Evolutionary conservation across 2,113 vertebrate genomes (phyloP).

Genomic region (Crotalus horridus): DNA sequence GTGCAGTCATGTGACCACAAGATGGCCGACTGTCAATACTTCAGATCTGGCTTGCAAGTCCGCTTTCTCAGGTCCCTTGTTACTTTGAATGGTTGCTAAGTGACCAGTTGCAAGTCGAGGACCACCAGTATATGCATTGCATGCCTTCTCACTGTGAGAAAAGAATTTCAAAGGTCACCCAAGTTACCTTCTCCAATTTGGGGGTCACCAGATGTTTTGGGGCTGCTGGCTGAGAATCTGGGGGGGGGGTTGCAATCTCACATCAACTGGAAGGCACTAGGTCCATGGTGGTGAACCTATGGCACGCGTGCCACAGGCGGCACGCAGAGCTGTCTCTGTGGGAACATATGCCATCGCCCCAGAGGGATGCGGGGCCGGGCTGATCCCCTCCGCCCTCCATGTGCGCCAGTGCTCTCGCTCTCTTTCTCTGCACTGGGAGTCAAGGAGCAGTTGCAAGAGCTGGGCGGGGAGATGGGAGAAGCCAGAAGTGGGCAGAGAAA

Average conservation of each 20-base stretch:
- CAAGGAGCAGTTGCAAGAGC: too few relatives aligned
- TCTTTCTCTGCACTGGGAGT: too few relatives aligned
- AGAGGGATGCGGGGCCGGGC: too few relatives aligned
- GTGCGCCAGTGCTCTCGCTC: too few relatives aligned
- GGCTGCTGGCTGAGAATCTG: neutral
- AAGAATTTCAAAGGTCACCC: neutral
- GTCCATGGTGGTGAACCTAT: too few relatives aligned
- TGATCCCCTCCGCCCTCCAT: too few relatives aligned
- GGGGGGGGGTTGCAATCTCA: neutral
- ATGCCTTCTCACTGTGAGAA: neutral
- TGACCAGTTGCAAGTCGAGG: neutral
- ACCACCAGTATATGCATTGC: neutral
- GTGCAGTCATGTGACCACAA: too few relatives aligned
- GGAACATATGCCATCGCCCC: too few relatives aligned
- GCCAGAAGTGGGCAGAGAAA: too few relatives aligned
- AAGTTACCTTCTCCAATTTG: neutral
- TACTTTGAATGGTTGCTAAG: neutral
- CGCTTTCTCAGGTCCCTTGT: neutral
- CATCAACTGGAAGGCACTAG: neutral
- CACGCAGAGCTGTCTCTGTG: too few relatives aligned
- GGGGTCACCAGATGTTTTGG: neutral
- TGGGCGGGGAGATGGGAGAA: too few relatives aligned
- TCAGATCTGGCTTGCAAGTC: neutral
- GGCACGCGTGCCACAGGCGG: too few relatives aligned
- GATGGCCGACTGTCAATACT: neutral